phyloP scores from a whole-genome alignment of 2,113 vertebrate genomes.

The Sphyrna mokarran region DNA sequence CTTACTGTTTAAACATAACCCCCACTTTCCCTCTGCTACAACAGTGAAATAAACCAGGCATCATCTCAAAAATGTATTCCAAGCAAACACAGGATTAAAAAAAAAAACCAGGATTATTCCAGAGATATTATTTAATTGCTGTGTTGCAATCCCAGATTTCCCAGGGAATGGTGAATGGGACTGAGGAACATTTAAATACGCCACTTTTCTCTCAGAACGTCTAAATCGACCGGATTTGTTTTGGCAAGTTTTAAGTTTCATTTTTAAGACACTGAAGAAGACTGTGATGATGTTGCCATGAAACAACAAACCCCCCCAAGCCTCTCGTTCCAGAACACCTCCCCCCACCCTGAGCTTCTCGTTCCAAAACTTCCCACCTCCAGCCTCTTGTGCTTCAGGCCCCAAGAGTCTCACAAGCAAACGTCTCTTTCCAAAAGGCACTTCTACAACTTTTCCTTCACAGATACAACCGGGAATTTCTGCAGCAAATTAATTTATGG shows the following conservation, averaged over 20 bases:
- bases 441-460: background rate
- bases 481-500: background rate
- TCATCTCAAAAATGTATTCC: background rate
- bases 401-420: background rate
- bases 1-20: no score
- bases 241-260: background rate
- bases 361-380: no score
- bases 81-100: background rate
- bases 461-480: background rate
- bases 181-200: background rate
- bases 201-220: background rate
- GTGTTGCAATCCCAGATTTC: background rate
- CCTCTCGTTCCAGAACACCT: background rate
- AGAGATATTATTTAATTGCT: background rate
- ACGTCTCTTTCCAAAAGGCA: constrained; percentile 6
- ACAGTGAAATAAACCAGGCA: background rate
- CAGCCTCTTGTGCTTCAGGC: no score
- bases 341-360: no score
- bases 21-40: background rate
- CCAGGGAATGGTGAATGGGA: background rate
- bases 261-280: background rate
- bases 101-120: background rate
- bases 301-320: background rate
- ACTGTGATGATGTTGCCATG: background rate
- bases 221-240: background rate